Base-by-base conservation (phyloP, 1,140 invertebrate species). In the Sinonovacula constricta region DNA sequence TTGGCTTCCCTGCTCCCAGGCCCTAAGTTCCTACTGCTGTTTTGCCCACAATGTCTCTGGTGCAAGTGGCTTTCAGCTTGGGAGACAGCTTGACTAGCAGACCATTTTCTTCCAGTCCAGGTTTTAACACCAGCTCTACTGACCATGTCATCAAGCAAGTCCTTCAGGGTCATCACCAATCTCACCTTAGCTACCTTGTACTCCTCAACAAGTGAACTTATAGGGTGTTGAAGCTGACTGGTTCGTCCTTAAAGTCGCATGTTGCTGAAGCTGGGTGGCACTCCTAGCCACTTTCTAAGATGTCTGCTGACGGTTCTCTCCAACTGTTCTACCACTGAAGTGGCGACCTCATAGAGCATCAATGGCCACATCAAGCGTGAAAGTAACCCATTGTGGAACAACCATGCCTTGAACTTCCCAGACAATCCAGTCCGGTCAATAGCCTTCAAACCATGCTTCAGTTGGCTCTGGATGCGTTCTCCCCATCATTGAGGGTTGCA, bases 191-290 rank as follows among this genome's bases (percentile, higher is more conserved):
- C 65, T 7, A 69, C 31, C 62, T 75, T 81, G 18, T 53, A 81
- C 30, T 76, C 33, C 45, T 69, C 57, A n/a, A 51, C 57, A n/a
- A 76, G 39, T 4, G 63, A 75, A 59, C 49, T 72, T 18, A 71
- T n/a, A 14, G 72, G 79, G 15, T 67, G 54, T 28, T 77, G 68
- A 1, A 71, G 56, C 30, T 81, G 71, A 31, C 53, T 33, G 66
- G 67, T 28, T 34, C 33, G 53, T 30, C 72, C 57, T n/a, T 81
- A 81, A 28, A 77, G 51, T 1, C 74, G 53, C n/a, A 81, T 22
- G 14, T 18, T 34, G 57, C 63, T 68, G 33, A 80, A 77, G 24
- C 54, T 62, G 56, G 57, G 79, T 30, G 72, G 66, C 10, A 56
- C 28, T n/a, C 53, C 66, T 18, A 60, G 24, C 33, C 53, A 45